Conservation (phyloP, 2,113 vertebrate genomes). For the Aix galericulata region DNA sequence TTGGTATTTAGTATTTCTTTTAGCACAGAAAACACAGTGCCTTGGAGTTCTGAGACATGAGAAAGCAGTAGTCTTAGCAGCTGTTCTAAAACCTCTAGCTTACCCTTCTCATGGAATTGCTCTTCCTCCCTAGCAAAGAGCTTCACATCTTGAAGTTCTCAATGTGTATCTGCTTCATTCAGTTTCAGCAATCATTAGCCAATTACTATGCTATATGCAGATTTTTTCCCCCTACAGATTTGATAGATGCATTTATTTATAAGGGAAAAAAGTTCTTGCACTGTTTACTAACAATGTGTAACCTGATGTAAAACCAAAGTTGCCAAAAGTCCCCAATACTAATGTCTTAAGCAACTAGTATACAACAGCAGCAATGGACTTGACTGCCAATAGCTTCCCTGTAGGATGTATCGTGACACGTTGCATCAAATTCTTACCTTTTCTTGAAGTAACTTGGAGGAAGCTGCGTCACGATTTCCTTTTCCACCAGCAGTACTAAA, state of each 20-base stretch:
- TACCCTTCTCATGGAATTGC: background rate
- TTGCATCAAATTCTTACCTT: slow-evolving; percentile 80
- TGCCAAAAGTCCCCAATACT: background rate
- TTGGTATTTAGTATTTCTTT: background rate
- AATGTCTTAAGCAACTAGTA: background rate
- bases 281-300: background rate
- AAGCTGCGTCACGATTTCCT: slow-evolving; percentile 89
- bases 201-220: background rate
- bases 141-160: background rate
- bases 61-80: background rate
- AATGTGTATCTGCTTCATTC: background rate
- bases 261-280: background rate
- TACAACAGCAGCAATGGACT: background rate
- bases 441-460: slow-evolving; percentile 95
- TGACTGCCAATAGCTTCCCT: background rate
- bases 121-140: background rate
- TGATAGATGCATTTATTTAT: background rate
- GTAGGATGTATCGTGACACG: background rate
- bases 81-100: background rate
- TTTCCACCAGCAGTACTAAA: slow-evolving; percentile 91
- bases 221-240: background rate
- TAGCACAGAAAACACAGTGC: background rate
- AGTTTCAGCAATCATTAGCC: background rate
- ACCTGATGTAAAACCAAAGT: background rate
- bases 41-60: background rate